phyloP scores from a whole-genome alignment of 2,888 invertebrate genomes.

The Papilio elwesi region DNA sequence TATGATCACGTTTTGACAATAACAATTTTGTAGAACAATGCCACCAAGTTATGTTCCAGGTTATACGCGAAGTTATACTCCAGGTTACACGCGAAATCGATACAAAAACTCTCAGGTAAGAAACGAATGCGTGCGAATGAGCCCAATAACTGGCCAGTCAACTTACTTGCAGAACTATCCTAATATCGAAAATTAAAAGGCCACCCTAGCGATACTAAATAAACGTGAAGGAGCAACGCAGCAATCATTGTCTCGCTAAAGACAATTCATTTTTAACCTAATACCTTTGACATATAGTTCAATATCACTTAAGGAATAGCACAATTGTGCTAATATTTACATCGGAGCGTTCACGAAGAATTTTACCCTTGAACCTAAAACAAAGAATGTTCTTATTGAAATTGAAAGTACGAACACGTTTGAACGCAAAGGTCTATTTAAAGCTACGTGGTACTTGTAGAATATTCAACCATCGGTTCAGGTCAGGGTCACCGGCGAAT shows the following conservation, averaged over 20 bases:
- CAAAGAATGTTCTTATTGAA: conserved; percentile 62
- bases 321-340: conserved; percentile 42
- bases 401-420: conserved; percentile 59
- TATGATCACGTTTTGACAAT: no score
- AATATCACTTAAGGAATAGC: background rate
- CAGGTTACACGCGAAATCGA: no score
- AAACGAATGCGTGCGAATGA: no score
- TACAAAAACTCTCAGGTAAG: no score
- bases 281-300: background rate
- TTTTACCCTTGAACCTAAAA: conserved; percentile 71
- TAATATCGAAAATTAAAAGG: background rate
- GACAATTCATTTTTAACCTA: background rate
- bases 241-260: conserved; percentile 16
- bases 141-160: no score
- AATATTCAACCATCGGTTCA: background rate
- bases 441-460: background rate
- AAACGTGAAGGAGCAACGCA: conserved; percentile 32
- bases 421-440: background rate
- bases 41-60: no score
- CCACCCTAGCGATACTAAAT: conserved; percentile 27
- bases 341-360: conserved; percentile 50
- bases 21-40: no score
- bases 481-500: background rate
- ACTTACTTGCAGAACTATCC: background rate
- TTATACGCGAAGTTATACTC: no score